Evolutionary conservation across 2,113 vertebrate species (phyloP), one percentile per base, ranked within the genome.

Genomic region (Chionis minor): DNA sequence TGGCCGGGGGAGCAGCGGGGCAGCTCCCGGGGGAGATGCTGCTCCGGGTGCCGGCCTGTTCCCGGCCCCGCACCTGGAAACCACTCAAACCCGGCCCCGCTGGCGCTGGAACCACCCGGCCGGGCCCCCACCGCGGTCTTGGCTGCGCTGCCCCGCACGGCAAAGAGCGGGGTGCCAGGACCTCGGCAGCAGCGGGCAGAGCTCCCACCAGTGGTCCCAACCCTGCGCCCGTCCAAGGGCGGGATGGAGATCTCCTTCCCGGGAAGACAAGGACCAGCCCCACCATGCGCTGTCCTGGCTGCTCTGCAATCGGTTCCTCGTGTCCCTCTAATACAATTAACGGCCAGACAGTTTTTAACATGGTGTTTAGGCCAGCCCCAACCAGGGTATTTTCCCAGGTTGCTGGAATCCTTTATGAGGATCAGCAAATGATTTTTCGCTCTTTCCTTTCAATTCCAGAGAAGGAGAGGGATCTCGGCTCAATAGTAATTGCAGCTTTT

Each of bases 401-500:
- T 72, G 59, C 44, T 19, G 13, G 88, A 81, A 63, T 62, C 86
- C 55, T 55, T 79, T 45, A 72, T 67, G 94, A 92, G 94, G 84
- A 92, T 49, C 78, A 85, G 73, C 20, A 61, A 81, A 91, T 5
- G 58, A 56, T 89, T 95, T 86, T 72, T 80, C 63, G 55, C 63
- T 92, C 89, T 88, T 90, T 32, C 81, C 84, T 95, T 92, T 79
- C 44, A 4, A 47, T 30, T 54, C 10, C 10, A 81, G 90, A 65
- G 90, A 72, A 94, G 92, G 82, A 74, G 40, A 75, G 24, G 55
- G 65, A 81, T 75, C 51, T 71, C 27, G 0, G 93, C 92, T 96
- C 95, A 56, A 27, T 23, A 78, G 81, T 73, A 94, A 95, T 93
- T 54, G 80, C 88, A 12, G 96, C 97, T 93, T 51, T 24, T 8